Conservation (phyloP, 2,888 invertebrate species). For the Graphium colonna region DNA sequence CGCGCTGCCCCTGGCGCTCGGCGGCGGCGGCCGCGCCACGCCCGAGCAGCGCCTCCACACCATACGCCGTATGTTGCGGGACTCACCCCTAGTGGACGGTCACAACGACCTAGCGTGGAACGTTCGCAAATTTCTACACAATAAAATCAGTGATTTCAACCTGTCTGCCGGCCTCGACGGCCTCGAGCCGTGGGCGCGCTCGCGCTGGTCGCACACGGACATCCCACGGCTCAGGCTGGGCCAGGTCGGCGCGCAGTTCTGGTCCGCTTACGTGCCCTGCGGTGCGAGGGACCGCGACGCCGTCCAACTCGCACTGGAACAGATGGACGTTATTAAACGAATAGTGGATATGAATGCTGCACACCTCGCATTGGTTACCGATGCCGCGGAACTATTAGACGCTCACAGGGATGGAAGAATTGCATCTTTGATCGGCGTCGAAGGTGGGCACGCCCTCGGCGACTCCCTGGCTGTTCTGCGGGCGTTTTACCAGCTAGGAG, state of each 20-base stretch:
- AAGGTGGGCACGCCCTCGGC: constrained; percentile 95
- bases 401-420: constrained; percentile 89
- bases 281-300: constrained; percentile 91
- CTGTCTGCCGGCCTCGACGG: constrained; percentile 82
- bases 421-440: constrained; percentile 93
- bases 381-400: constrained; percentile 84
- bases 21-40: constrained; percentile 69
- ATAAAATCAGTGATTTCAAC: constrained; percentile 85
- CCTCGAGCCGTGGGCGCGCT: constrained; percentile 90
- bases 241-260: constrained; percentile 94
- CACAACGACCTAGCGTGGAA: constrained; percentile 96
- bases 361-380: constrained; percentile 86
- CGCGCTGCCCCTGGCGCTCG: constrained; percentile 78
- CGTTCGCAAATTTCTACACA: constrained; percentile 92
- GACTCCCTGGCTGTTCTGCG: constrained; percentile 93
- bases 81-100: constrained; percentile 87
- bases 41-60: constrained; percentile 83
- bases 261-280: constrained; percentile 94
- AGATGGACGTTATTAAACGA: constrained; percentile 90
- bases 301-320: constrained; percentile 90
- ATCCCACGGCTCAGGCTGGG: constrained; percentile 91
- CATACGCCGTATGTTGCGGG: constrained; percentile 83
- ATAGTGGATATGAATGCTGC: constrained; percentile 85
- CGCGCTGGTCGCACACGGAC: constrained; percentile 96
- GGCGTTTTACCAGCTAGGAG: constrained; percentile 93